These are phyloP conservation scores for Thunnus maccoyii DNA, from an alignment of 2,113 vertebrate species.

Conservation along the genomic window DNA sequence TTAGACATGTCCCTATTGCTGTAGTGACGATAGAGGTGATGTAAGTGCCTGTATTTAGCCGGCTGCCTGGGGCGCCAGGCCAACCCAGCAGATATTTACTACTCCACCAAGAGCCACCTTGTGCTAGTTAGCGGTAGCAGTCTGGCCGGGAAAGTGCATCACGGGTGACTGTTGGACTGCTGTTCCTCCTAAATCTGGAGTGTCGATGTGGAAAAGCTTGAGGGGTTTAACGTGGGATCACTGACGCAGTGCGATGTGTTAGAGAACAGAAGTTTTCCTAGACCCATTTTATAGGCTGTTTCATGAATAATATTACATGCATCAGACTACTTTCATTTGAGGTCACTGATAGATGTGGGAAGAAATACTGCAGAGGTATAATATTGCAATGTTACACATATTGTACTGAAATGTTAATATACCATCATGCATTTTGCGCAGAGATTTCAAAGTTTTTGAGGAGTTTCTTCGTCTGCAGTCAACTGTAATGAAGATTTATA, in stretches of 20 bases:
- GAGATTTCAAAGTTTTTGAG: neutral
- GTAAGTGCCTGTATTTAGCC: conserved; percentile 77
- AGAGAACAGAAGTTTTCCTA: conserved; percentile 51
- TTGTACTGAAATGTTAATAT: neutral
- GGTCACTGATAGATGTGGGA: conserved; percentile 1
- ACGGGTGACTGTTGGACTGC: conserved; percentile 46
- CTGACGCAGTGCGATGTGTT: conserved; percentile 60
- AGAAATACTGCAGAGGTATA: neutral
- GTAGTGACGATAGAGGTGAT: conserved; percentile 71
- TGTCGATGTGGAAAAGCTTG: conserved; percentile 62
- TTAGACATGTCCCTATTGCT: conserved; percentile 36
- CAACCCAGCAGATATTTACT: conserved; percentile 75
- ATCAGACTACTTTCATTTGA: neutral
- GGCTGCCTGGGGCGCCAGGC: conserved; percentile 64
- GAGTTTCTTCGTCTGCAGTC: no score
- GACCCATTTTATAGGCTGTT: conserved; percentile 22
- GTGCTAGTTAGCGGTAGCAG: conserved; percentile 45
- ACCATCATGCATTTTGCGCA: neutral
- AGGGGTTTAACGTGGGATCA: conserved; percentile 54
- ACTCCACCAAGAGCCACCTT: conserved; percentile 54
- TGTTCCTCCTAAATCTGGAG: conserved; percentile 64
- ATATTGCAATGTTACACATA: neutral
- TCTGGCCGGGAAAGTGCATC: conserved; percentile 43
- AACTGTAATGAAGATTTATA: no score
- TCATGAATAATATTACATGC: conserved; percentile 18